These are phyloP conservation scores for Scaptomyza hsui DNA, from an alignment of 1,140 invertebrate genomes.

Conservation along the genomic window DNA sequence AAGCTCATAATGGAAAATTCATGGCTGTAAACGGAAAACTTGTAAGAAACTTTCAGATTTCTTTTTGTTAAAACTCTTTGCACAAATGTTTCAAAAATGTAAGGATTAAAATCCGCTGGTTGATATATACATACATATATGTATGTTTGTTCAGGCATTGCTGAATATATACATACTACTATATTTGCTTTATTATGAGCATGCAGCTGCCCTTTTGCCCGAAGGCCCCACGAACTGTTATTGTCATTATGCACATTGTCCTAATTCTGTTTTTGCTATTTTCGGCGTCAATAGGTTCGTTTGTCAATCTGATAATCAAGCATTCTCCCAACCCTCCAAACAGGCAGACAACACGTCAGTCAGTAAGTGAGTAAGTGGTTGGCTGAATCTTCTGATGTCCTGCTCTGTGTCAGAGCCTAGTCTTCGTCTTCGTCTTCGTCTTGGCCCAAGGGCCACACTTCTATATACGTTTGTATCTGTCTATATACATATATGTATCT, in stretches of 20 bases:
- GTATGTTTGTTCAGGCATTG: no score
- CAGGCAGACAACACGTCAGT: constrained; percentile 20
- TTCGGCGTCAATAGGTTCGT: constrained; percentile 39
- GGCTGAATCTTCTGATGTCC: constrained; percentile 3
- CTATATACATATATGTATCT: no score
- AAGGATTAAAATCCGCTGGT: no score
- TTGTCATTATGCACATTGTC: constrained; percentile 7
- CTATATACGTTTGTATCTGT: no score
- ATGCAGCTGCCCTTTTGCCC: background rate
- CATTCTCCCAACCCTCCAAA: background rate
- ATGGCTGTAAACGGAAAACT: no score
- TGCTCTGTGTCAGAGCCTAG: background rate
- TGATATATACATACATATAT: no score
- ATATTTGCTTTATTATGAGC: no score
- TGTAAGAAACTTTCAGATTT: no score
- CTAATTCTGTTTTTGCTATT: constrained; percentile 5
- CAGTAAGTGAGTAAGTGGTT: constrained; percentile 33
- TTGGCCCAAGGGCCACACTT: constrained; percentile 30
- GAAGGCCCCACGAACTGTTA: background rate
- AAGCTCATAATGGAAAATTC: no score
- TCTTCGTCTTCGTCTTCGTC: background rate
- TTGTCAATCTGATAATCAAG: constrained; percentile 49
- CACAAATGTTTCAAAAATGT: no score
- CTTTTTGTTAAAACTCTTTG: no score
- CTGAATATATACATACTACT: no score